phyloP scores from a whole-genome alignment of 2,888 invertebrate genomes.

The Melinopterus prodromus region DNA sequence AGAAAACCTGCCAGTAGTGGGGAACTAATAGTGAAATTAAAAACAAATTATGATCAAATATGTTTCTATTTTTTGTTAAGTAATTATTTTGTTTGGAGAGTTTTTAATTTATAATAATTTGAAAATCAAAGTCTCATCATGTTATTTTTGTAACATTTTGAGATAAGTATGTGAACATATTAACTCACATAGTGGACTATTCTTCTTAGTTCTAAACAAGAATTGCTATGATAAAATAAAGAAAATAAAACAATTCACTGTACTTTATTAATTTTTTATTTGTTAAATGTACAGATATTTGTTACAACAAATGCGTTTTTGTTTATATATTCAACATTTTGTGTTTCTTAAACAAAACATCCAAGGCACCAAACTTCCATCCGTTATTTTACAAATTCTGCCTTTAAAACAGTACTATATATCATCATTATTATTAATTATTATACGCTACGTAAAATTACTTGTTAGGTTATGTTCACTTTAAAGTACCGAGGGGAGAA shows the following conservation, averaged over 20 bases:
- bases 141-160: too few relatives aligned
- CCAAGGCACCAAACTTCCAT: slow-evolving; percentile 61
- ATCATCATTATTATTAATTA: slow-evolving; percentile 4
- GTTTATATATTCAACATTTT: slow-evolving; percentile 54
- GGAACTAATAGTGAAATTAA: too few relatives aligned
- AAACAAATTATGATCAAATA: too few relatives aligned
- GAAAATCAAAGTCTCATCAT: too few relatives aligned
- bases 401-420: slow-evolving; percentile 52
- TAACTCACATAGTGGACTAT: too few relatives aligned
- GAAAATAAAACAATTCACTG: slow-evolving; percentile 23
- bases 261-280: slow-evolving; percentile 42
- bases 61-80: too few relatives aligned
- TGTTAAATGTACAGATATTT: slow-evolving; percentile 58
- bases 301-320: slow-evolving; percentile 59
- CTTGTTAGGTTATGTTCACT: not conserved
- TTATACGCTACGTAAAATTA: not conserved
- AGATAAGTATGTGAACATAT: too few relatives aligned
- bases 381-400: slow-evolving; percentile 53
- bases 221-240: not conserved
- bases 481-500: not conserved
- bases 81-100: too few relatives aligned
- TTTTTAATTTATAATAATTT: too few relatives aligned
- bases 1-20: too few relatives aligned
- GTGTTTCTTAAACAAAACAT: slow-evolving; percentile 58
- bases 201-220: not conserved